Conservation (phyloP, 2,113 vertebrate genomes). For the Pipa parva region DNA sequence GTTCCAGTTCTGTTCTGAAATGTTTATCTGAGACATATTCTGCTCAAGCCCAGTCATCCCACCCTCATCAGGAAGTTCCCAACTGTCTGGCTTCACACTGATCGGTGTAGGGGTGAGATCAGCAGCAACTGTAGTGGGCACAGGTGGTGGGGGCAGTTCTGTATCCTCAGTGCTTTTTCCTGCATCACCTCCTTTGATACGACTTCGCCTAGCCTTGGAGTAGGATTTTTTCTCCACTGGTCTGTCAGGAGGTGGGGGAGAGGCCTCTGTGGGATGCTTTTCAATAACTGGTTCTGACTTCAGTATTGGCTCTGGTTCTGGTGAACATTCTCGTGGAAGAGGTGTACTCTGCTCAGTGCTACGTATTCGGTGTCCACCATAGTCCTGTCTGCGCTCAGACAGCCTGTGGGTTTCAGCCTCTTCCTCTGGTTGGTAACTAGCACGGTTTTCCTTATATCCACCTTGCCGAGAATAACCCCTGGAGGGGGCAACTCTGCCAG, state of each 20-base stretch:
- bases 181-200: constrained; percentile 79
- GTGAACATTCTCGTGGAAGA: background rate
- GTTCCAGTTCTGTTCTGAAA: constrained; percentile 81
- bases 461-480: constrained; percentile 59
- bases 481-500: constrained; percentile 55
- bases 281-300: constrained; percentile 49
- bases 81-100: constrained; percentile 57
- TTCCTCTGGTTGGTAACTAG: constrained; percentile 47
- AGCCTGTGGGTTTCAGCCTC: constrained; percentile 48
- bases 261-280: constrained; percentile 37
- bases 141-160: constrained; percentile 52
- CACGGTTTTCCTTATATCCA: constrained; percentile 65
- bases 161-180: constrained; percentile 55
- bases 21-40: constrained; percentile 78
- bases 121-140: constrained; percentile 48
- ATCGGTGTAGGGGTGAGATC: constrained; percentile 50
- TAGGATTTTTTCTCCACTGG: constrained; percentile 92
- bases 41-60: constrained; percentile 73
- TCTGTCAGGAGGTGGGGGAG: constrained; percentile 62
- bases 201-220: constrained; percentile 83
- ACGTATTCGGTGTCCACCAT: constrained; percentile 51
- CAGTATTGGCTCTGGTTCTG: constrained; percentile 51
- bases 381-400: constrained; percentile 56
- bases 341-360: constrained; percentile 50
- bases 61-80: constrained; percentile 58